A percentile compares a stretch with the other conserved stretches of the same genome.
Conservation (phyloP, 2,888 invertebrate genomes). For the Philopedon plagiatum region DNA sequence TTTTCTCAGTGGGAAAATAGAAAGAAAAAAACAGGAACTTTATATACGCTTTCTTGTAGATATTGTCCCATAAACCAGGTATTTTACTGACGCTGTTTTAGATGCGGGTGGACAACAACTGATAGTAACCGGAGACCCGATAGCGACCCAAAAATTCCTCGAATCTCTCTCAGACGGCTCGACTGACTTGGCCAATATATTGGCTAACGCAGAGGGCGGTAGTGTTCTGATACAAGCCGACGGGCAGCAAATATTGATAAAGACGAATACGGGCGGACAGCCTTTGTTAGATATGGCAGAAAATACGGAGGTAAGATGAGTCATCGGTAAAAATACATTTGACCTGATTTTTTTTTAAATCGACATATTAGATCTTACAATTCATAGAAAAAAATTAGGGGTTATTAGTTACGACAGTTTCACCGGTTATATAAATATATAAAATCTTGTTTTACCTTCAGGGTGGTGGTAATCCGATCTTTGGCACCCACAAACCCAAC, state of each 20-base stretch:
- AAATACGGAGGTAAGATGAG: constrained; percentile 32
- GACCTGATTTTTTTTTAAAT: background rate
- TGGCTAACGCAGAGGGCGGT: constrained; percentile 66
- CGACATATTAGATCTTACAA: background rate
- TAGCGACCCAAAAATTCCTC: constrained; percentile 67
- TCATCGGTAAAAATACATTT: too few relatives aligned
- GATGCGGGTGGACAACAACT: constrained; percentile 63
- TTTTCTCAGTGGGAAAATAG: too few relatives aligned
- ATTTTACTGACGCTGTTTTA: too few relatives aligned
- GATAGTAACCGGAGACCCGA: constrained; percentile 67
- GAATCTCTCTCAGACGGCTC: constrained; percentile 67
- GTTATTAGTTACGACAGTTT: too few relatives aligned
- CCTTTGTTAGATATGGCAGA: constrained; percentile 26
- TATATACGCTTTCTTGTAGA: too few relatives aligned
- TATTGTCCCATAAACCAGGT: too few relatives aligned
- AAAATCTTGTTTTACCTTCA: constrained; percentile 48
- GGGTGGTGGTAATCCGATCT: constrained; percentile 63
- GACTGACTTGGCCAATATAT: constrained; percentile 66
- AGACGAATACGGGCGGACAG: constrained; percentile 59
- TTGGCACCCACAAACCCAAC: constrained; percentile 67
- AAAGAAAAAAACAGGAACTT: too few relatives aligned
- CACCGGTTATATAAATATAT: background rate
- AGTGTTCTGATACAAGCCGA: constrained; percentile 68
- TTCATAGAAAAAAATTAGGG: too few relatives aligned
- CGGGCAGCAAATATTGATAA: constrained; percentile 69